These are phyloP conservation scores for Panorpa germanica DNA, from an alignment of 2,888 invertebrate genomes.

Conservation along the genomic window DNA sequence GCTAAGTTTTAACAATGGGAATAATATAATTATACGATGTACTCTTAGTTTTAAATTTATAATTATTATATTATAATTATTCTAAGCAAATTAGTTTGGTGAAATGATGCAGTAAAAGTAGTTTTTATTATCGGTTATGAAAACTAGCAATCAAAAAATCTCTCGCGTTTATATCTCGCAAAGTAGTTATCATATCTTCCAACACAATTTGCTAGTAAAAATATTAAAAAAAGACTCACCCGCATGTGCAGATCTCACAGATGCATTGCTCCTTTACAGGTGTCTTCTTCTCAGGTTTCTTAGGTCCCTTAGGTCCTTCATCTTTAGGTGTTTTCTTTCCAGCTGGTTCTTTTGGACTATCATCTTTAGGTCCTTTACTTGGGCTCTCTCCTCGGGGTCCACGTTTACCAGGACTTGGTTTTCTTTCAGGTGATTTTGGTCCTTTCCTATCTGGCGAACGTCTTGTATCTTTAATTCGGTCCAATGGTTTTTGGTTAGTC, in stretches of 20 bases:
- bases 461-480: constrained; percentile 9
- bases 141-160: no score
- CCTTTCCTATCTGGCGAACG: constrained; percentile 10
- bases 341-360: constrained; percentile 12
- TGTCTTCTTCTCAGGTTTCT: constrained; percentile 22
- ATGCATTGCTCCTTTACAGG: constrained; percentile 62
- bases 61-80: no score
- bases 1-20: no score
- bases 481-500: no score
- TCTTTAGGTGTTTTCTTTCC: constrained; percentile 17
- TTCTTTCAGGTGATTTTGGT: constrained; percentile 9
- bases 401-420: constrained; percentile 20
- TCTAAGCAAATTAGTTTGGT: no score
- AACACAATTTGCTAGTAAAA: background rate
- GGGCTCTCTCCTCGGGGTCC: constrained; percentile 24
- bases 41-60: no score
- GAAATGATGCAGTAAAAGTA: no score
- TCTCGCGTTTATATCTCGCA: no score
- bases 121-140: no score
- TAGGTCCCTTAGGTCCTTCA: constrained; percentile 20
- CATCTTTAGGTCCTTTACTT: constrained; percentile 20
- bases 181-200: no score
- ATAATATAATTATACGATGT: no score
- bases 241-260: constrained; percentile 80
- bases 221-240: constrained; percentile 37